Conservation (phyloP, 2,797 vertebrate genomes). For the Sphenodon punctatus region DNA sequence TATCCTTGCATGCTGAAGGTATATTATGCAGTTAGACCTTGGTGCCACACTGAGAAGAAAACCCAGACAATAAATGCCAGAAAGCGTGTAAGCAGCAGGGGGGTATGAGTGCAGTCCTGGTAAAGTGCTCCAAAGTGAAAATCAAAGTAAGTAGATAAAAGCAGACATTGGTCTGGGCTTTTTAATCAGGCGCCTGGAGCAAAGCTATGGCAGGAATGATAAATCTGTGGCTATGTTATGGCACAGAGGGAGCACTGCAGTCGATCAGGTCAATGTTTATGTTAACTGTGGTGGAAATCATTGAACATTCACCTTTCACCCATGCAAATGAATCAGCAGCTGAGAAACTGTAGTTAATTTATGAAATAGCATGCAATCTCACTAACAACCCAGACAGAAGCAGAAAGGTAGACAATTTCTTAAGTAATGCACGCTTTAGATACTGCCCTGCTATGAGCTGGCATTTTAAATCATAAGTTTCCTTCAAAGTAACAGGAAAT, state of each 20-base stretch:
- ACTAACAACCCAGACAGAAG: constrained; percentile 8
- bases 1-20: constrained; percentile 62
- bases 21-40: constrained; percentile 61
- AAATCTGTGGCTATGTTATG: constrained; percentile 48
- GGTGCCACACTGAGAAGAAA: constrained; percentile 55
- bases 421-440: constrained; percentile 13
- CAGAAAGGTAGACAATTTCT: constrained; percentile 11
- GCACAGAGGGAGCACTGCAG: constrained; percentile 27
- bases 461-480: constrained; percentile 22
- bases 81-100: constrained; percentile 50
- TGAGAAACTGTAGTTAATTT: constrained; percentile 53
- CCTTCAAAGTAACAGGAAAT: neutral
- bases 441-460: neutral
- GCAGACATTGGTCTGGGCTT: constrained; percentile 49
- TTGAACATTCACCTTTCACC: constrained; percentile 51
- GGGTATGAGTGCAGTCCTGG: constrained; percentile 2
- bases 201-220: constrained; percentile 47
- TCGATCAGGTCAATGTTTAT: constrained; percentile 54
- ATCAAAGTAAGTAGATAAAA: constrained; percentile 67
- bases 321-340: constrained; percentile 48
- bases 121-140: constrained; percentile 58
- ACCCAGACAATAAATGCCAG: constrained; percentile 60
- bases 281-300: constrained; percentile 59
- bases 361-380: constrained; percentile 29
- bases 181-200: constrained; percentile 61